A percentile compares a stretch with the other conserved stretches of the same genome.
phyloP scores from a whole-genome alignment of 2,113 vertebrate species.

The Mastomys coucha region DNA sequence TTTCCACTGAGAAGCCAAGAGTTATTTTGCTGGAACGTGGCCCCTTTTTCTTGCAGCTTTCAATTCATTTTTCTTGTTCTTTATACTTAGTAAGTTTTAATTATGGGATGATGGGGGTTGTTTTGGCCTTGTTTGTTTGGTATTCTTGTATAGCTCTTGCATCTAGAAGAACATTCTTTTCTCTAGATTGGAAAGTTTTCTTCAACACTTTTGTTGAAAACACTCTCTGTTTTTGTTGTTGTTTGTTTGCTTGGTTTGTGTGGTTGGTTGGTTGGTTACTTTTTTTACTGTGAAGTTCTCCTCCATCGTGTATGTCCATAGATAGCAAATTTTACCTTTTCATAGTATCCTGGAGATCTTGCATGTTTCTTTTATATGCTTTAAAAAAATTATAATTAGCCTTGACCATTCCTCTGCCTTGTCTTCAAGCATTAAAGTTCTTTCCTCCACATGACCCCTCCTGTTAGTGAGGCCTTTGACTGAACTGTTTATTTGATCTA shows the following conservation, averaged over 20 bases:
- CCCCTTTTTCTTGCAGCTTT: neutral
- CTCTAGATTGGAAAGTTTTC: neutral
- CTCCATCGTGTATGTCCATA: neutral
- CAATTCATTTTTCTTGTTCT: neutral
- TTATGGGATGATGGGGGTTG: too few relatives aligned
- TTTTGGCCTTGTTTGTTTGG: neutral
- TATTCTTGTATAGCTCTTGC: neutral
- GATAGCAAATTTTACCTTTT: neutral
- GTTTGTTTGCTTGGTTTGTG: too few relatives aligned
- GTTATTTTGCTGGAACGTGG: neutral
- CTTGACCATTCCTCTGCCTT: neutral
- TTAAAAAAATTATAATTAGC: neutral
- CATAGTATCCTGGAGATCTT: neutral
- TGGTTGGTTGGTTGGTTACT: neutral
- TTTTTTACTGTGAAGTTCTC: neutral
- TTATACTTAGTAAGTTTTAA: neutral
- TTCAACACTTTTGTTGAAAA: neutral
- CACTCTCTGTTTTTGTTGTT: neutral
- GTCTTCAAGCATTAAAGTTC: neutral
- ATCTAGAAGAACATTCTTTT: neutral
- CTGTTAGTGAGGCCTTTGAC: neutral
- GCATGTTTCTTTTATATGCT: neutral
- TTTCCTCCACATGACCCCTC: neutral
- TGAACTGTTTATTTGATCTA: neutral
- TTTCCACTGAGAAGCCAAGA: neutral